Base-by-base conservation (phyloP, 53 echinoderm and acorn worm genomes). In the Arbacia lixula region DNA sequence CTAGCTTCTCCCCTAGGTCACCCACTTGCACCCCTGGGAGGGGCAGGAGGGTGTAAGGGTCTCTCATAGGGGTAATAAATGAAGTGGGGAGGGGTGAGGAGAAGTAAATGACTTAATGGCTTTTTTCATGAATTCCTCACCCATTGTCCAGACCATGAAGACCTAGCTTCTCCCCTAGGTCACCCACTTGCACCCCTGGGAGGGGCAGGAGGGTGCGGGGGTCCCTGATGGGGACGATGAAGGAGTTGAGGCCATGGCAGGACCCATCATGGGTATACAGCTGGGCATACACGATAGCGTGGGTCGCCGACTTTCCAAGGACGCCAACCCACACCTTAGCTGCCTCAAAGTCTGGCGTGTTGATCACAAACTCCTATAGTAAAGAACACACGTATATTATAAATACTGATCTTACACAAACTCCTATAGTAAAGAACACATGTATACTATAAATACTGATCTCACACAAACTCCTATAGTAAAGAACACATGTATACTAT, bases 61-160 rank as follows among this genome's bases (percentile, higher is more conserved):
- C 89, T 53, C 95, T 85, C 54, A 95, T 28, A 2, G 88, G 91
- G 27, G 93, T 93, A 19, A 95, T 64, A 67, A 95, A 95, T 36
- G 87, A 84, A 83, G n/a, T n/a, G n/a, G n/a, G 72, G n/a, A n/a
- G n/a, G n/a, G n/a, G n/a, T n/a, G n/a, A n/a, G n/a, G n/a, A n/a
- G n/a, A n/a, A n/a, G n/a, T n/a, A n/a, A n/a, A n/a, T n/a, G n/a
- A n/a, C n/a, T n/a, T n/a, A n/a, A n/a, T n/a, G n/a, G n/a, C n/a
- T n/a, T n/a, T n/a, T n/a, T n/a, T n/a, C 39, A 89, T n/a, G n/a
- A n/a, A n/a, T n/a, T n/a, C n/a, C 93, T 76, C 55, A 96, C 96
- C 99, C 99, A 85, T 99, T 99, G 72, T 99, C 99, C 11, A 99
- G 85, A 0, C 99, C 99, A 83, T 99, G 94, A 71, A 88, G 92